Conservation (phyloP, 2,888 invertebrate genomes). For the Euclidia mi region DNA sequence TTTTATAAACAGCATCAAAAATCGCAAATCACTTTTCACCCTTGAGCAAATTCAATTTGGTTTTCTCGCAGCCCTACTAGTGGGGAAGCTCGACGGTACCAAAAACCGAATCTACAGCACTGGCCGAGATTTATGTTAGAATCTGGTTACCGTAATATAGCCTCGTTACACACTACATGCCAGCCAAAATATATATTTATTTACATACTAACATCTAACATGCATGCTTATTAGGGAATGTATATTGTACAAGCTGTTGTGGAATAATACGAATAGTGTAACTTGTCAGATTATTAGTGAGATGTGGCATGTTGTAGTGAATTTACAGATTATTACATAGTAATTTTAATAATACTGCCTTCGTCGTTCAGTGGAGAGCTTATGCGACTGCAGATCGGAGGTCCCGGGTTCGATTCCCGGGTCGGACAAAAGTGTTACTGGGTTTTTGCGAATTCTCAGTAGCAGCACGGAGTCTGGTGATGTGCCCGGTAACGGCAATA, state of each 20-base stretch:
- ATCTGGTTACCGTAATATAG: conserved; percentile 51
- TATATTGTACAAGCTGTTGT: no score
- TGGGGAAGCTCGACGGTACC: conserved; percentile 10
- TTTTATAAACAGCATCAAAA: not conserved
- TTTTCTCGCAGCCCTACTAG: conserved; percentile 9
- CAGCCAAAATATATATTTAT: conserved; percentile 26
- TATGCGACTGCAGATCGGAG: no score
- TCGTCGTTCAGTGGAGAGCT: no score
- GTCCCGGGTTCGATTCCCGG: no score
- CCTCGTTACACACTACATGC: conserved; percentile 34
- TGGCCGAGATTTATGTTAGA: conserved; percentile 57
- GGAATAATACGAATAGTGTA: no score
- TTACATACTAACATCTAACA: conserved; percentile 23
- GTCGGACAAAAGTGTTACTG: no score
- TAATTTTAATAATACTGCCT: no score
- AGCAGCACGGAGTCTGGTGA: no score
- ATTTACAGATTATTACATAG: no score
- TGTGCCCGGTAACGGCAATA: no score
- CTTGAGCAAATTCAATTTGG: not conserved
- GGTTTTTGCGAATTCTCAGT: no score
- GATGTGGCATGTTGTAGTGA: not conserved
- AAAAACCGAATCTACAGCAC: conserved; percentile 52
- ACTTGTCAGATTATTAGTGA: not conserved
- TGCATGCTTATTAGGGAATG: no score
- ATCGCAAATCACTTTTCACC: not conserved